Base-by-base conservation (phyloP, 2,888 invertebrate species). In the Stegana nigrithorax region DNA sequence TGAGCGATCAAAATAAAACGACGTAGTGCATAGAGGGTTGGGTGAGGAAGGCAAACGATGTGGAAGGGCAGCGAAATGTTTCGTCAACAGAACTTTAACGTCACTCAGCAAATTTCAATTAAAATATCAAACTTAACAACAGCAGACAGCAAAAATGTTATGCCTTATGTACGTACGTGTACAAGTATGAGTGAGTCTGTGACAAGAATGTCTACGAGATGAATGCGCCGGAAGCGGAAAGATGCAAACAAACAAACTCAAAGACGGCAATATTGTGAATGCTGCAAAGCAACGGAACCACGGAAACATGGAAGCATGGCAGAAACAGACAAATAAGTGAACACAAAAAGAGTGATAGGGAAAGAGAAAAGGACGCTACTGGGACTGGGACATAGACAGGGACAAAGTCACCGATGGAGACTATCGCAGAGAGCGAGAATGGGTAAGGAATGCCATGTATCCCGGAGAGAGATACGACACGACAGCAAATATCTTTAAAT, bases 401-500 rank as follows among this genome's bases (percentile, higher is more conserved):
- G n/a, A n/a, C n/a, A n/a, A n/a, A n/a, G n/a, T n/a, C n/a, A n/a
- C n/a, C n/a, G n/a, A n/a, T n/a, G n/a, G n/a, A n/a, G n/a, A n/a
- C n/a, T n/a, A n/a, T n/a, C n/a, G n/a, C n/a, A n/a, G n/a, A n/a
- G n/a, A n/a, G n/a, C n/a, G n/a, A n/a, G n/a, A n/a, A n/a, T n/a
- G n/a, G n/a, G n/a, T n/a, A n/a, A n/a, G n/a, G n/a, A n/a, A n/a
- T n/a, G n/a, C n/a, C n/a, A n/a, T n/a, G n/a, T n/a, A n/a, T n/a
- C 64, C 36, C 10, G 10, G n/a, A 36, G 36, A n/a, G 36, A 36
- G n/a, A 10, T 36, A n/a, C n/a, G n/a, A 32, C 32, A 45, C 21
- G 21, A 17, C 39, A 39, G 39, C 17, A 78, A 75, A 75, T 75
- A 75, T 78, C 78, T 78, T 75, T 78, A 78, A 75, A 75, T 75